Conservation (phyloP, 2,888 invertebrate species). For the Ditula angustiorana region DNA sequence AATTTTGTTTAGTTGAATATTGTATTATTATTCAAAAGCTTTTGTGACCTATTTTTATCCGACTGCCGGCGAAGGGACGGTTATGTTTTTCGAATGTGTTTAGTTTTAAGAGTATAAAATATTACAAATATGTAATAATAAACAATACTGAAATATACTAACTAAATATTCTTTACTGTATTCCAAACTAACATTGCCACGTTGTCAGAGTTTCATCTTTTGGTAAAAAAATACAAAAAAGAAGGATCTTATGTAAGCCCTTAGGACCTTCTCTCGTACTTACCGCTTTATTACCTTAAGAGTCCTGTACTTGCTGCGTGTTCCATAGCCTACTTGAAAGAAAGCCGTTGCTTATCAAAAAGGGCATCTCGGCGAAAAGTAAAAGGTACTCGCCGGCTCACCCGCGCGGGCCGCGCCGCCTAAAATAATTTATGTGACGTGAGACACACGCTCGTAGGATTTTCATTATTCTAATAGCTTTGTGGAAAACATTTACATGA, state of each 20-base stretch:
- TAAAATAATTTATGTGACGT: conserved; percentile 28
- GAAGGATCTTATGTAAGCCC: background rate
- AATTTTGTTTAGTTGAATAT: conserved; percentile 9
- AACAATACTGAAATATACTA: too few species aligned
- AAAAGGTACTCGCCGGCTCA: conserved; percentile 38
- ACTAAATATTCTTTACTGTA: too few species aligned
- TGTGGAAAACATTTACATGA: conserved; percentile 36
- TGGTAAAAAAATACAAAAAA: background rate
- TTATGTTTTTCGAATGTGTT: too few species aligned
- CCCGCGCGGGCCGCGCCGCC: background rate
- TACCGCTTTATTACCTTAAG: conserved; percentile 5
- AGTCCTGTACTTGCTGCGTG: conserved; percentile 21
- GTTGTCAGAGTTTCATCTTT: background rate
- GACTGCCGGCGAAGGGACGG: too few species aligned
- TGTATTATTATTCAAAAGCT: conserved; percentile 4
- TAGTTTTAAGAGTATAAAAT: too few species aligned
- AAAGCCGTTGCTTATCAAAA: conserved; percentile 41
- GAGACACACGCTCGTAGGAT: conserved; percentile 26
- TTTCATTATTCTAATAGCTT: conserved; percentile 39
- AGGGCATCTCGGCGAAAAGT: conserved; percentile 46
- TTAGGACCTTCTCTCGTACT: background rate
- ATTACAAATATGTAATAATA: too few species aligned
- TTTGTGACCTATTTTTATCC: background rate
- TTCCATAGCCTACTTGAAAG: conserved; percentile 20
- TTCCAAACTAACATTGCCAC: too few species aligned